Evolutionary conservation across 2,797 vertebrate genomes (phyloP), one percentile per base, ranked within the genome.

Genomic region (Cygnus olor): DNA sequence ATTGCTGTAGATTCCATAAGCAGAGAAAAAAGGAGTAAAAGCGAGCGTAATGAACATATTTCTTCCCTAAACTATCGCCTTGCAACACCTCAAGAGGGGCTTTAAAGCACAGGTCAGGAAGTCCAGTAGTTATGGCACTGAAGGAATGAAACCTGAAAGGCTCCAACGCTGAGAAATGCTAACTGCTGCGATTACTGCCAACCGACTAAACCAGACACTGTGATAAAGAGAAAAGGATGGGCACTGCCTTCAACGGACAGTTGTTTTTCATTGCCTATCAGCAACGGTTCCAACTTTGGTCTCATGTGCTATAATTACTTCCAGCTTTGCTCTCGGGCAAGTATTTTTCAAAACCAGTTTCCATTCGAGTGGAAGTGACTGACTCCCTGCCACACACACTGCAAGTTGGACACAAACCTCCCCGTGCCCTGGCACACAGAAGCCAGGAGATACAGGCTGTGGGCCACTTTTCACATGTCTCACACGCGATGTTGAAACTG

Each of bases 71-170:
- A 81, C 47, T 70, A 64, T 32, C 47, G 56, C 77, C 47, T 34
- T 77, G 60, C 30, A 79, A 68, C 36, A 57, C 45, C 36, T 44
- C 4, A 0, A 84, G 60, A 73, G 40, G 14, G 18, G 47, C 36
- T 68, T 57, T 76, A 91, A 89, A 83, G 71, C n/a, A 71, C 68
- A 88, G 82, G 82, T 93, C 88, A 94, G 49, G 56, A 77, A 88
- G 85, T 84, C 63, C 10, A 2, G 70, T 19, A 22, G 66, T 84
- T 93, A 88, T 47, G 81, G 70, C 11, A 2, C 6, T 11, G 40
- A 94, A 84, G 22, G 17, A 28, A 86, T 44, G 58, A 92, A 60
- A 79, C 34, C 79, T 32, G 54, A 80, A 82, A 74, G 76, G 65
- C 69, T 94, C 49, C 73, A 70, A 68, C 66, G 14, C 80, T 70